A percentile compares a stretch with the other conserved stretches of the same genome.
Conservation (phyloP, 2,797 vertebrate species). For the Echiichthys vipera region DNA sequence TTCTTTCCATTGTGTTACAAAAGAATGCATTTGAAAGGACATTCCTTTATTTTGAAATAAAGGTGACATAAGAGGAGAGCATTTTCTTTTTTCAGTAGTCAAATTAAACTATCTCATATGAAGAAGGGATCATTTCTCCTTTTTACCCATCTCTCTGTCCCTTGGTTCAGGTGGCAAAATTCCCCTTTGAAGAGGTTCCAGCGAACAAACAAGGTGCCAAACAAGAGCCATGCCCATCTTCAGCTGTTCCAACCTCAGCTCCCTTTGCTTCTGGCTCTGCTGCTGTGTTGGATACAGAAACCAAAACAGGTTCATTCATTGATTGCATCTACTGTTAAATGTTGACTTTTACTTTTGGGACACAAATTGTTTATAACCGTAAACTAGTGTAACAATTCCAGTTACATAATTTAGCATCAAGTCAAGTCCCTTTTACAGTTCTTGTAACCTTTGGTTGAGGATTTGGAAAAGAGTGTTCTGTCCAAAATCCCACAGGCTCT, state of each 20-base stretch:
- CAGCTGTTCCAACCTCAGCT: slow-evolving; percentile 23
- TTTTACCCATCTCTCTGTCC: slow-evolving; percentile 1
- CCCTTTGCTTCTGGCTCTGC: slow-evolving; percentile 49
- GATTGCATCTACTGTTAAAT: neutral
- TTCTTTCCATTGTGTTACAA: slow-evolving; percentile 16
- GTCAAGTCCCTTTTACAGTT: neutral
- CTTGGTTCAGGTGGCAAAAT: slow-evolving; percentile 81
- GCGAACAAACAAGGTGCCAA: slow-evolving; percentile 81
- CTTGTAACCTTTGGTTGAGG: neutral
- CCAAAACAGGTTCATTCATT: slow-evolving; percentile 53
- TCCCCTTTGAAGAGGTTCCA: slow-evolving; percentile 93
- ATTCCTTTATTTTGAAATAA: neutral
- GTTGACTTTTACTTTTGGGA: neutral
- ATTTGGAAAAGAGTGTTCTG: neutral
- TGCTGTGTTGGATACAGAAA: slow-evolving; percentile 50
- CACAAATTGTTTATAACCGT: neutral
- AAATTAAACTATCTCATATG: neutral
- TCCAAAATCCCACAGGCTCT: slow-evolving; percentile 21
- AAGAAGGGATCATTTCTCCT: neutral
- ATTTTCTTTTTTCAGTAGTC: neutral
- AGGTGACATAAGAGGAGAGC: neutral
- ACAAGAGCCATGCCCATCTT: slow-evolving; percentile 69
- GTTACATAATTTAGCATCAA: neutral
- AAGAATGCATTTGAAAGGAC: slow-evolving; percentile 8
- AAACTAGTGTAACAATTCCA: neutral